Percentiles rank a stretch among this genome's conserved stretches.
Evolutionary conservation across 1,140 invertebrate species (phyloP).

Genomic region (Scaptomyza montana): DNA sequence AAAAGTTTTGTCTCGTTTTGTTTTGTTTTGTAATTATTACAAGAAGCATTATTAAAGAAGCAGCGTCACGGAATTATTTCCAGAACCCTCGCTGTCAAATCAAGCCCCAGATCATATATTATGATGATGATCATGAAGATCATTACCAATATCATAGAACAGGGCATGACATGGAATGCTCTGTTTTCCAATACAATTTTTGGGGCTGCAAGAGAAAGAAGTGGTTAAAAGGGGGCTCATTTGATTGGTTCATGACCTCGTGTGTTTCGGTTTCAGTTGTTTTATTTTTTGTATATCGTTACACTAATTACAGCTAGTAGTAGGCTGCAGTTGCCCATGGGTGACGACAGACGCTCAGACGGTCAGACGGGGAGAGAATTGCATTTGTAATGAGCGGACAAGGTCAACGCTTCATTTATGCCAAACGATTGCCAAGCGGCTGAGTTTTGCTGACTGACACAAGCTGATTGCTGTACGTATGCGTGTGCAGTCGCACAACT

Average conservation of each 20-base stretch:
- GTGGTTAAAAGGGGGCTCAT: not conserved
- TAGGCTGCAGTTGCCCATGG: slow-evolving; percentile 17
- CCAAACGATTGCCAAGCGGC: slow-evolving; percentile 8
- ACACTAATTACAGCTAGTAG: slow-evolving; percentile 38
- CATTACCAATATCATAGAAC: slow-evolving; percentile 37
- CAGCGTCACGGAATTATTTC: slow-evolving; percentile 31
- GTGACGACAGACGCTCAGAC: not conserved
- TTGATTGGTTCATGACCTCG: slow-evolving; percentile 48
- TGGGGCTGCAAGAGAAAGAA: not conserved
- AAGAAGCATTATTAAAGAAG: slow-evolving; percentile 22
- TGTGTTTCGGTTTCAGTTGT: slow-evolving; percentile 10
- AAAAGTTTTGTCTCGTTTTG: slow-evolving; percentile 45
- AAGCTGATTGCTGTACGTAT: slow-evolving; percentile 32
- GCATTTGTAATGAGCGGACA: slow-evolving; percentile 44
- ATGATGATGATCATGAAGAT: slow-evolving; percentile 29
- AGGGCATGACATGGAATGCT: slow-evolving; percentile 28
- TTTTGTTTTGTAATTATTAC: slow-evolving; percentile 52
- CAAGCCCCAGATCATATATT: not conserved
- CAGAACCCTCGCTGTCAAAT: not conserved
- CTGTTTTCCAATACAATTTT: not conserved
- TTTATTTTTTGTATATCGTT: too few species aligned
- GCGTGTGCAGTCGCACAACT: slow-evolving; percentile 23
- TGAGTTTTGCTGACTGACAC: slow-evolving; percentile 4
- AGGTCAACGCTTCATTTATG: slow-evolving; percentile 42
- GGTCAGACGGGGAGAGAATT: slow-evolving; percentile 27